These are phyloP conservation scores for Melanotaenia trifasciata DNA, from an alignment of 2,797 vertebrate genomes.

Conservation along the genomic window DNA sequence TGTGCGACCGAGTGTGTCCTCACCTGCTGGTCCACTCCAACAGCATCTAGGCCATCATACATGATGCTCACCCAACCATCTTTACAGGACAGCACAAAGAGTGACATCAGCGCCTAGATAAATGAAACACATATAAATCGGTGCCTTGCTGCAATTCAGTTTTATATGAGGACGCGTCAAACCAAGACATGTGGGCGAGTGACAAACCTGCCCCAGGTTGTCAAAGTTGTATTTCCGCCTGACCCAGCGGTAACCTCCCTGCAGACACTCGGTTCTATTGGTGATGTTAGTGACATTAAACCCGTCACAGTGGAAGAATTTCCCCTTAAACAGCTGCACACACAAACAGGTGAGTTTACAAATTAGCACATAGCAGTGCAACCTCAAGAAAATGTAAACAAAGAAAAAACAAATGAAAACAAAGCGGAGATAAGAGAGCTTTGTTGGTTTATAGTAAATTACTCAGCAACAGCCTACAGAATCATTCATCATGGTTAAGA, in stretches of 20 bases:
- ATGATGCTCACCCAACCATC: conserved; percentile 98
- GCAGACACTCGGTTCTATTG: conserved; percentile 89
- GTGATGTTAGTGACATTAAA: conserved; percentile 90
- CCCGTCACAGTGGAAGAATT: conserved; percentile 94
- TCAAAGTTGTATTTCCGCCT: conserved; percentile 97
- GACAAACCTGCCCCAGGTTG: conserved; percentile 93
- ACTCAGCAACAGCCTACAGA: conserved; percentile 14
- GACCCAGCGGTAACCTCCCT: conserved; percentile 88
- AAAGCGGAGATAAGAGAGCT: conserved; percentile 4
- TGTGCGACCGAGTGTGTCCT: conserved; percentile 9
- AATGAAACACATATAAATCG: conserved; percentile 32
- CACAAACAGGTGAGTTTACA: conserved; percentile 28
- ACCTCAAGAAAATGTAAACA: conserved; percentile 33
- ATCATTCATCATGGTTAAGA: conserved; percentile 24
- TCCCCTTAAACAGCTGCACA: conserved; percentile 94
- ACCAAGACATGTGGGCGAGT: conserved; percentile 4
- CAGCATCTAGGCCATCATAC: conserved; percentile 94
- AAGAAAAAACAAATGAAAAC: conserved; percentile 2
- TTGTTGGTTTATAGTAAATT: conserved; percentile 28
- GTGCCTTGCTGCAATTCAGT: conserved; percentile 24
- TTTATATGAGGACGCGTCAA: conserved; percentile 30
- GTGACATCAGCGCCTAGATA: conserved; percentile 92
- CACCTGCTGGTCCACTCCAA: conserved; percentile 95
- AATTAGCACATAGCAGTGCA: conserved; percentile 29
- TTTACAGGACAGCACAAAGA: conserved; percentile 96